phyloP scores from a whole-genome alignment of 1,140 invertebrate species.

The Caerostris darwini region DNA sequence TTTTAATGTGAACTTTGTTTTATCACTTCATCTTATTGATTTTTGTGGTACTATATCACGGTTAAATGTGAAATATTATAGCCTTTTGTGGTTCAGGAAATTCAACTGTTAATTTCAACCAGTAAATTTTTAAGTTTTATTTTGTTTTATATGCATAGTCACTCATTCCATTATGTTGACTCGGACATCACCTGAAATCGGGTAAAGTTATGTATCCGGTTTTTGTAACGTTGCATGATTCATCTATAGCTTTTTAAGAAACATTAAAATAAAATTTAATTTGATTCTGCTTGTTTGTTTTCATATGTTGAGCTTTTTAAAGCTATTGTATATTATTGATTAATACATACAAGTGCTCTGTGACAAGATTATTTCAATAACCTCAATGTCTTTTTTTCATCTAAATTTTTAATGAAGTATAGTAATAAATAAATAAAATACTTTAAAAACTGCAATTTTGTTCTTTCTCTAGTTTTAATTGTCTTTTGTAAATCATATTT shows the following conservation, averaged over 20 bases:
- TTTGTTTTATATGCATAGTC: constrained; percentile 61
- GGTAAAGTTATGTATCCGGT: constrained; percentile 48
- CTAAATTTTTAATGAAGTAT: constrained; percentile 7
- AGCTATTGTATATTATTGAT: not conserved
- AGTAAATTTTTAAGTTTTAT: constrained; percentile 70
- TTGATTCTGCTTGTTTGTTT: constrained; percentile 16
- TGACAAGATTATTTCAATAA: not conserved
- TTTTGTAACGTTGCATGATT: constrained; percentile 55
- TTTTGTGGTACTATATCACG: constrained; percentile 17
- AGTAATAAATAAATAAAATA: not conserved
- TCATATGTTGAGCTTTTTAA: not conserved
- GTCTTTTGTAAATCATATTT: too few relatives aligned
- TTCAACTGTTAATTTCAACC: constrained; percentile 1
- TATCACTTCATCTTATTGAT: constrained; percentile 48
- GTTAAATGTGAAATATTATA: constrained; percentile 14
- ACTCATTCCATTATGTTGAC: constrained; percentile 64
- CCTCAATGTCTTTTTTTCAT: not conserved
- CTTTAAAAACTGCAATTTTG: not conserved
- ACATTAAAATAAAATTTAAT: constrained; percentile 64
- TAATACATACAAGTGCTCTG: not conserved
- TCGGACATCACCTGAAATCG: constrained; percentile 27
- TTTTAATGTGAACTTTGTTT: constrained; percentile 58
- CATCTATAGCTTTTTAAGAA: constrained; percentile 72
- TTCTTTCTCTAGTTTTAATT: too few relatives aligned
- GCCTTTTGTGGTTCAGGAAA: constrained; percentile 38